phyloP scores from a whole-genome alignment of 2,888 invertebrate genomes.

The Therioaphis trifolii region DNA sequence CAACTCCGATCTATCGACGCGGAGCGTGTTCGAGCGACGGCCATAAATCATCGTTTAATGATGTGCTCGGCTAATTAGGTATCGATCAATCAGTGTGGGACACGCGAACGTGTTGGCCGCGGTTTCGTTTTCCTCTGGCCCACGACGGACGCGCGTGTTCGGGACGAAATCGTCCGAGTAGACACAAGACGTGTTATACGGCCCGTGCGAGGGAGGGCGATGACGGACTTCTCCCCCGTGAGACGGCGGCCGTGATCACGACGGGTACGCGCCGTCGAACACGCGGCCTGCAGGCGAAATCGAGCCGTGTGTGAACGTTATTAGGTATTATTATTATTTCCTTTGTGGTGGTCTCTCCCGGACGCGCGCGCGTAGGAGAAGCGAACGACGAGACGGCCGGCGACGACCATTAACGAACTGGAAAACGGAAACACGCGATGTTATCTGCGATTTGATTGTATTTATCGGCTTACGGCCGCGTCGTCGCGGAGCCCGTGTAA shows the following conservation, averaged over 20 bases:
- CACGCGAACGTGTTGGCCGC: neutral
- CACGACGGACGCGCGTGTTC: neutral
- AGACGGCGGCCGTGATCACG: too few species aligned
- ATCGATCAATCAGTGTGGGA: slow-evolving; percentile 13
- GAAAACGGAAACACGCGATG: slow-evolving; percentile 52
- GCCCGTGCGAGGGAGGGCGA: neutral
- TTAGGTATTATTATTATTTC: slow-evolving; percentile 6
- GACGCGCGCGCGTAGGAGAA: slow-evolving; percentile 22
- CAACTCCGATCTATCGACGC: too few species aligned
- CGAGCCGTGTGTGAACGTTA: slow-evolving; percentile 30
- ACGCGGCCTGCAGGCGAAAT: slow-evolving; percentile 12
- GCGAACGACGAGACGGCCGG: neutral
- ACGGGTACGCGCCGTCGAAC: too few species aligned
- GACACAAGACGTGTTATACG: neutral
- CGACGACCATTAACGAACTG: slow-evolving; percentile 38
- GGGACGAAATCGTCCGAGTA: too few species aligned
- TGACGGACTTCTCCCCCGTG: slow-evolving; percentile 1
- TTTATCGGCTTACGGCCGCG: slow-evolving; percentile 35
- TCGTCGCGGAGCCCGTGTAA: neutral
- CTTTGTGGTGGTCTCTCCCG: slow-evolving; percentile 2
- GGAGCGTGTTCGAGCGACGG: too few species aligned
- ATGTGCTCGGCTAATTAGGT: neutral
- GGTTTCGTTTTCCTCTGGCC: neutral
- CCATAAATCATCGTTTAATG: neutral
- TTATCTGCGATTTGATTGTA: slow-evolving; percentile 33